A percentile compares a stretch with the other conserved stretches of the same genome.
These are phyloP conservation scores for Lutraria rhynchaena DNA, from an alignment of 1,140 invertebrate genomes.

Conservation along the genomic window DNA sequence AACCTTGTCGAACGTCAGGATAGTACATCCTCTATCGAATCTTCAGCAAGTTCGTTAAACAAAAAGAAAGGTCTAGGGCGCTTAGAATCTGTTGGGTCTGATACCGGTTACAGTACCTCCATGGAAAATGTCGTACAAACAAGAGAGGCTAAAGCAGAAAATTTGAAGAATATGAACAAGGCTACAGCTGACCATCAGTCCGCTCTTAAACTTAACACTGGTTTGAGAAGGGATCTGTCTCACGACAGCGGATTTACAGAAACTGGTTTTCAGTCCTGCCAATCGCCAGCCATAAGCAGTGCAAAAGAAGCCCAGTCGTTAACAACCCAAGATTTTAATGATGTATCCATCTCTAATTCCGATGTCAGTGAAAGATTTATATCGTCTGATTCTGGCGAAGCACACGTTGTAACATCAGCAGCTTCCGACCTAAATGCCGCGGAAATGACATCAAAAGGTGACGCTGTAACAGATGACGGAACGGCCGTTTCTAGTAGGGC, in stretches of 20 bases:
- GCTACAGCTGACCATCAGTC: conserved; percentile 22
- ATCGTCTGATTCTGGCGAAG: conserved; percentile 19
- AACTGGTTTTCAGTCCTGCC: neutral
- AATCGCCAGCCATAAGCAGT: neutral
- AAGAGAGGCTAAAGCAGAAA: conserved; percentile 40
- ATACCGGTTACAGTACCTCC: conserved; percentile 44
- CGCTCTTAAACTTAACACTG: neutral
- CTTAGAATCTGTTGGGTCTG: conserved; percentile 10
- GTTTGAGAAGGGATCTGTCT: conserved; percentile 31
- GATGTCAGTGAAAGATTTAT: conserved; percentile 34
- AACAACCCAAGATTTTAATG: conserved; percentile 42
- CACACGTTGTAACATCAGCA: conserved; percentile 42
- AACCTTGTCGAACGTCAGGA: neutral
- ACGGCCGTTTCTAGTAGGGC: conserved; percentile 22
- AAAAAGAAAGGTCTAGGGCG: neutral
- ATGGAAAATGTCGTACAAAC: conserved; percentile 46
- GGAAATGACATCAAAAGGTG: conserved; percentile 32
- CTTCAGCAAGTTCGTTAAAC: conserved; percentile 34
- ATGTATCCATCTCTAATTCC: conserved; percentile 34
- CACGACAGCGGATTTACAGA: conserved; percentile 51
- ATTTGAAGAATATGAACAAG: conserved; percentile 50
- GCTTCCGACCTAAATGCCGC: conserved; percentile 33
- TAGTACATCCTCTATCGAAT: conserved; percentile 16
- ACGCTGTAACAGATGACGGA: conserved; percentile 35
- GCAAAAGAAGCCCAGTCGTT: neutral